Percentiles rank a stretch among this genome's conserved stretches.
Conservation (phyloP, 2,113 vertebrate species). For the Psittacara wagleri region DNA sequence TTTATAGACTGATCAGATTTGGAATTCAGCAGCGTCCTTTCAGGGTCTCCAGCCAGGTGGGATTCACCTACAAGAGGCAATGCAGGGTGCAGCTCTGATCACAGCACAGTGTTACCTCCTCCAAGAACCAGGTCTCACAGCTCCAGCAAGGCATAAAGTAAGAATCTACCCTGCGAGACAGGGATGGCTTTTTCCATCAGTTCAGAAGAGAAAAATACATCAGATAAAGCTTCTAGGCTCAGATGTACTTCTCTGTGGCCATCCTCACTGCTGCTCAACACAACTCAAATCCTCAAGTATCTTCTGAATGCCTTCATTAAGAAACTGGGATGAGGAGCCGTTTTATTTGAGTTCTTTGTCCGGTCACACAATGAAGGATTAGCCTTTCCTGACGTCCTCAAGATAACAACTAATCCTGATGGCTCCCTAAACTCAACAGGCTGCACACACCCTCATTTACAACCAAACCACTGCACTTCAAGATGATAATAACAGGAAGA, state of each 20-base stretch:
- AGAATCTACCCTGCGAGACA: not conserved
- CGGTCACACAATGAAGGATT: conserved; percentile 19
- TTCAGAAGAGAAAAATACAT: not conserved
- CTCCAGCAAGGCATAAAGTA: not conserved
- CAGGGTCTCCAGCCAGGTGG: not conserved
- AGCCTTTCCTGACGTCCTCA: not conserved
- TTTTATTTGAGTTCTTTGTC: conserved; percentile 30
- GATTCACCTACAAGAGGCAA: not conserved
- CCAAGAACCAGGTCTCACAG: not conserved
- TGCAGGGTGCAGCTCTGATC: not conserved
- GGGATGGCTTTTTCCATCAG: not conserved
- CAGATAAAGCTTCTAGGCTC: not conserved
- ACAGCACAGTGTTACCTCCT: not conserved
- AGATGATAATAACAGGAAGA: not conserved
- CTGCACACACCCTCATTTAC: not conserved
- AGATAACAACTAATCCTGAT: conserved; percentile 14
- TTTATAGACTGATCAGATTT: not conserved
- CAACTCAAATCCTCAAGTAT: not conserved
- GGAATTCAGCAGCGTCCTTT: not conserved
- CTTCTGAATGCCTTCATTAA: not conserved
- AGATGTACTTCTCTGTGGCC: not conserved
- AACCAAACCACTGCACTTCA: not conserved
- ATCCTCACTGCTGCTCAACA: not conserved
- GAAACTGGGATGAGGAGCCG: not conserved
- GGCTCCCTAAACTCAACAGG: not conserved